A percentile compares a stretch with the other conserved stretches of the same genome.
These are phyloP conservation scores for Periphyllus acericola DNA, from an alignment of 2,888 invertebrate species.

Conservation along the genomic window DNA sequence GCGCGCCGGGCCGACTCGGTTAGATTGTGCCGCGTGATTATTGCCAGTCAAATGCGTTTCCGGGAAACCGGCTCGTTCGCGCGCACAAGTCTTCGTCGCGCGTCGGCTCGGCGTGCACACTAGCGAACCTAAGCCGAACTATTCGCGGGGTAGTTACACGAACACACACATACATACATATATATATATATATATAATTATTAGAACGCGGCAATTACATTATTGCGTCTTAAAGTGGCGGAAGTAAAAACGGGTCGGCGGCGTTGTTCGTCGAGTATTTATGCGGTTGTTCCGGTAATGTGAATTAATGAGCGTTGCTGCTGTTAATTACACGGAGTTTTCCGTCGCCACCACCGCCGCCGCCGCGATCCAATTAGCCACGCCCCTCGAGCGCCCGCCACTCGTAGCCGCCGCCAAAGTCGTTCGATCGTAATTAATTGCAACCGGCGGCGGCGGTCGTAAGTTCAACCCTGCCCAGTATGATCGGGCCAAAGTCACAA, in stretches of 20 bases:
- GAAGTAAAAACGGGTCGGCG: conserved; percentile 34
- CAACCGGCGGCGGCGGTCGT: not conserved
- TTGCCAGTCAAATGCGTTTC: not conserved
- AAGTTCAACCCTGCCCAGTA: not conserved
- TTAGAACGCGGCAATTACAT: not conserved
- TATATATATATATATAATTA: too few species aligned
- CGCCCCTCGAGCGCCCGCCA: conserved; percentile 4
- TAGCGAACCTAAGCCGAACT: too few species aligned
- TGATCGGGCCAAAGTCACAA: not conserved
- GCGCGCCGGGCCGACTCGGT: not conserved
- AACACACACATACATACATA: too few species aligned
- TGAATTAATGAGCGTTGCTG: conserved; percentile 41
- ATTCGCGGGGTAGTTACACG: too few species aligned
- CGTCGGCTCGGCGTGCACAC: too few species aligned
- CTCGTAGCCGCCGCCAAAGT: too few species aligned
- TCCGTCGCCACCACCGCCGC: not conserved
- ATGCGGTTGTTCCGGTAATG: conserved; percentile 52
- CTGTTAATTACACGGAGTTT: conserved; percentile 50
- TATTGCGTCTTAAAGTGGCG: conserved; percentile 41
- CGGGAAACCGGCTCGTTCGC: too few species aligned
- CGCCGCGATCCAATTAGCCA: conserved; percentile 24
- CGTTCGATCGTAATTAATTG: conserved; percentile 36
- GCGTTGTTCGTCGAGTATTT: conserved; percentile 34
- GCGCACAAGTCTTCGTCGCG: too few species aligned
- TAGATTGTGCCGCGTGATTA: not conserved